These are phyloP conservation scores for Heliangelus exortis DNA, from an alignment of 2,797 vertebrate species.

Conservation along the genomic window DNA sequence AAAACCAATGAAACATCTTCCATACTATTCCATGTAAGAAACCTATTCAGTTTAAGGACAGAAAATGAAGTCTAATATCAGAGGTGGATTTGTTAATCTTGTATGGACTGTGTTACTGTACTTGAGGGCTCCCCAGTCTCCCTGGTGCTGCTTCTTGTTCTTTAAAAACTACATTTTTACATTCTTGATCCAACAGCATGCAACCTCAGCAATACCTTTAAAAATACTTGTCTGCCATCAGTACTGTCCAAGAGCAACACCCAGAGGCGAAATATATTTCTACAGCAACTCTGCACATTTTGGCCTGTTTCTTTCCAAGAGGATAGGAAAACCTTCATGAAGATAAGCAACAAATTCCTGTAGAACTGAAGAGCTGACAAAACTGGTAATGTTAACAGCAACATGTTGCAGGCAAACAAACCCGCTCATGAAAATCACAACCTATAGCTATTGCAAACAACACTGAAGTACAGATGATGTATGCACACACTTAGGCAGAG, in stretches of 20 bases:
- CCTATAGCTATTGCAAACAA: neutral
- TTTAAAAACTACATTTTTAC: neutral
- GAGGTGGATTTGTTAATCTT: neutral
- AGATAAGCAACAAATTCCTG: neutral
- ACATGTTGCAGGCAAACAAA: neutral
- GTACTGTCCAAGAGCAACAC: conserved; percentile 61
- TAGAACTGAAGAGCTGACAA: neutral
- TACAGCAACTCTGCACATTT: conserved; percentile 28
- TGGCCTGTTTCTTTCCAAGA: neutral
- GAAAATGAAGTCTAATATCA: neutral
- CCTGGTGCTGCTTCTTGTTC: neutral
- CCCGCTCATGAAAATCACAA: neutral
- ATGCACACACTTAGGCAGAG: accelerated
- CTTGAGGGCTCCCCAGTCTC: neutral
- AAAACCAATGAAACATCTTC: neutral
- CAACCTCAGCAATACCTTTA: neutral
- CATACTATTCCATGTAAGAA: neutral
- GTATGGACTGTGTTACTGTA: neutral
- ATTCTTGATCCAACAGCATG: neutral
- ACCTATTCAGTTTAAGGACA: neutral
- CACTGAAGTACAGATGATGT: neutral
- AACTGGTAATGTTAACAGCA: neutral
- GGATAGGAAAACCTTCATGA: neutral
- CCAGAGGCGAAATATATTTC: conserved; percentile 66
- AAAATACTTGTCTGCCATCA: neutral